phyloP scores from a whole-genome alignment of 2,113 vertebrate genomes.

The Dipodomys stephensi region DNA sequence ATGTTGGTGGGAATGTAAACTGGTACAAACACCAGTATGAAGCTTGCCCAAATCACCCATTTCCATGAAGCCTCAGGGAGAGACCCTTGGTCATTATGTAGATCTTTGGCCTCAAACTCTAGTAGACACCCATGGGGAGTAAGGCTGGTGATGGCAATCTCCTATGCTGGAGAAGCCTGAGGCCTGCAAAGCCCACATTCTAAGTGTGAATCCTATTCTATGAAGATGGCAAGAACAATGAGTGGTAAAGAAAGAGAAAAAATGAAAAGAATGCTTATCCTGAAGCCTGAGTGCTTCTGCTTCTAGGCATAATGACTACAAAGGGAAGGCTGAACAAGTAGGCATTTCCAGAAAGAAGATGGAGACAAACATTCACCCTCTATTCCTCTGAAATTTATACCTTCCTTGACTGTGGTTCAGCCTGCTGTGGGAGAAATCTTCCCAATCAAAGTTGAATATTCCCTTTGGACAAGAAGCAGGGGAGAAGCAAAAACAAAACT shows the following conservation, averaged over 20 bases:
- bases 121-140: too few species aligned
- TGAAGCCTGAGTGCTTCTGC: neutral
- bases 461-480: neutral
- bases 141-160: too few species aligned
- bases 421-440: neutral
- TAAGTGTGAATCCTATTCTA: neutral
- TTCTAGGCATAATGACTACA: neutral
- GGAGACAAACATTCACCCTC: neutral
- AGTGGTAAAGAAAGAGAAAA: neutral
- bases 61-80: too few species aligned
- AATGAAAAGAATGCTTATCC: conserved; percentile 17
- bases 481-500: neutral
- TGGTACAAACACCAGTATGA: too few species aligned
- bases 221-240: neutral
- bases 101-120: too few species aligned
- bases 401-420: conserved; percentile 24
- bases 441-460: conserved; percentile 13
- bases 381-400: conserved; percentile 10
- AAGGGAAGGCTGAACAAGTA: neutral
- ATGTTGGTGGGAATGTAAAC: too few species aligned
- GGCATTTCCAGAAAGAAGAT: neutral
- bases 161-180: neutral
- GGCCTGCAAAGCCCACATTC: neutral
- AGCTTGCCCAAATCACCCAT: too few species aligned
- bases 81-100: too few species aligned